Percentiles rank a stretch among this genome's conserved stretches.
These are phyloP conservation scores for Oreochromis mossambicus DNA, from an alignment of 2,797 vertebrate genomes.

Conservation along the genomic window DNA sequence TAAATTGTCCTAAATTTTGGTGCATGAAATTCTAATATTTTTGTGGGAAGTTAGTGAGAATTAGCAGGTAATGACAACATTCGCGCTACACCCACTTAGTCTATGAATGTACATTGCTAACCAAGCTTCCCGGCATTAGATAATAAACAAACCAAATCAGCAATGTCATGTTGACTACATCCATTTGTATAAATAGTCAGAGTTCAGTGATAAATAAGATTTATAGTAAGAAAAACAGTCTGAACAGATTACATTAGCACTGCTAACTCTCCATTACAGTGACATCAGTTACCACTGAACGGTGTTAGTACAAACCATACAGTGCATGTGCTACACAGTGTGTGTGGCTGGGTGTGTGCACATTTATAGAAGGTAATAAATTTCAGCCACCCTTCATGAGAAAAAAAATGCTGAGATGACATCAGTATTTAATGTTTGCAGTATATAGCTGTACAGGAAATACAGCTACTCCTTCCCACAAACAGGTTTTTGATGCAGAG, in stretches of 20 bases:
- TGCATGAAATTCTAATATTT: background rate
- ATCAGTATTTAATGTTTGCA: slow-evolving; percentile 37
- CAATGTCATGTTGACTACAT: background rate
- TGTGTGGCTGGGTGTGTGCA: background rate
- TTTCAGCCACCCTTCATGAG: background rate
- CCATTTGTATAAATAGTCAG: background rate
- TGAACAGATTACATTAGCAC: background rate
- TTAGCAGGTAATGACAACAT: background rate
- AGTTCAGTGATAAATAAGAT: background rate
- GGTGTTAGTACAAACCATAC: background rate
- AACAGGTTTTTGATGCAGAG: background rate
- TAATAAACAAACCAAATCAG: background rate
- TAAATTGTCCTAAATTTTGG: background rate
- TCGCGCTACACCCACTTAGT: background rate
- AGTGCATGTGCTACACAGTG: background rate
- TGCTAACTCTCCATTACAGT: background rate
- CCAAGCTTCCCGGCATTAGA: background rate
- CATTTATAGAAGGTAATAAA: background rate
- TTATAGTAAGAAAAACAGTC: background rate
- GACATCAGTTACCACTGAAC: background rate
- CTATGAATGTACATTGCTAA: background rate
- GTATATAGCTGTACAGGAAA: background rate
- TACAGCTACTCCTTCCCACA: background rate
- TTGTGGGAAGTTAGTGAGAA: accelerated
- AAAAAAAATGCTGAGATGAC: background rate